Percentiles rank a stretch among this genome's conserved stretches.
phyloP scores from a whole-genome alignment of 2,113 vertebrate species.

The Protobothrops flavoviridis region DNA sequence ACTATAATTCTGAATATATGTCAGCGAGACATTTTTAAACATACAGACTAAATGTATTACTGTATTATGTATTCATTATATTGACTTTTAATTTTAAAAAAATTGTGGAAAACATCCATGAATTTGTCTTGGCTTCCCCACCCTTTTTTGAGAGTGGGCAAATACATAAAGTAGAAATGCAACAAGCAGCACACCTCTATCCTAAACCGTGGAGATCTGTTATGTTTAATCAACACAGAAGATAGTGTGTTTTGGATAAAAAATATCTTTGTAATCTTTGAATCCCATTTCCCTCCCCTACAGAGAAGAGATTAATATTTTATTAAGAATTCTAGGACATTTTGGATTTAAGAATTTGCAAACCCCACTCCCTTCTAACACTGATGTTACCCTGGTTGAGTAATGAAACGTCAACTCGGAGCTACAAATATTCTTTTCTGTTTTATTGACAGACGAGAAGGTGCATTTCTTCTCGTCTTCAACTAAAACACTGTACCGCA shows the following conservation, averaged over 20 bases:
- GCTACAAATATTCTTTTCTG: not conserved
- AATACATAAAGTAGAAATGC: not conserved
- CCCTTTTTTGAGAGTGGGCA: not conserved
- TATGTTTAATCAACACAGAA: not conserved
- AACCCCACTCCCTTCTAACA: too few relatives aligned
- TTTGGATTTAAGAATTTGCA: too few relatives aligned
- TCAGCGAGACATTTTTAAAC: not conserved
- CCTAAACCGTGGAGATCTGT: not conserved
- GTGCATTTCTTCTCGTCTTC: not conserved
- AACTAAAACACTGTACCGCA: not conserved
- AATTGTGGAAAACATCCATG: not conserved
- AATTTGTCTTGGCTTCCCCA: not conserved
- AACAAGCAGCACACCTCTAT: not conserved
- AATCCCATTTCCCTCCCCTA: not conserved
- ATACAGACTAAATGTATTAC: not conserved
- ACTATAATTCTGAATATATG: not conserved
- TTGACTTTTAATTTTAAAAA: not conserved
- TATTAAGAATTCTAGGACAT: not conserved
- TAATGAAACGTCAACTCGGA: accelerated
- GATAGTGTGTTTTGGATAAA: not conserved
- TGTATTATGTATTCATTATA: not conserved
- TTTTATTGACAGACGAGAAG: not conserved
- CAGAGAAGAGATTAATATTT: not conserved
- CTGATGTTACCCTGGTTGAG: accelerated
- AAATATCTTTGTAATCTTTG: not conserved